Percentiles rank a stretch among this genome's conserved stretches.
phyloP scores from a whole-genome alignment of 1,140 invertebrate species.

The Zaprionus nigranus region DNA sequence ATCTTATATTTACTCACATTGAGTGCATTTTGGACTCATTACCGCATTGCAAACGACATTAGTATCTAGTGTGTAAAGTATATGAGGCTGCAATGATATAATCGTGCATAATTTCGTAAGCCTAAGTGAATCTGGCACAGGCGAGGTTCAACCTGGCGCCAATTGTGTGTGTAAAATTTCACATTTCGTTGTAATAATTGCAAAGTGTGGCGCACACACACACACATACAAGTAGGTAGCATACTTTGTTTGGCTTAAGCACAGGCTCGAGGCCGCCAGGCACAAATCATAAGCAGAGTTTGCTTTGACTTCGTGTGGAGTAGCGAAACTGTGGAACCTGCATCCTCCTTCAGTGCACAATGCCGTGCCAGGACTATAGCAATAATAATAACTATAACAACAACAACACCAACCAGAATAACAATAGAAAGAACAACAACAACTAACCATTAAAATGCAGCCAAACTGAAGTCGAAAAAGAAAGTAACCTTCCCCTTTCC shows the following conservation, averaged over 20 bases:
- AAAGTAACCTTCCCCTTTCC: neutral
- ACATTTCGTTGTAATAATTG: constrained; percentile 25
- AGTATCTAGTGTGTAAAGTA: neutral
- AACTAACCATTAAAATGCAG: constrained; percentile 58
- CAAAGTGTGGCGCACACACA: constrained; percentile 11
- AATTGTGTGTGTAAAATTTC: constrained; percentile 25
- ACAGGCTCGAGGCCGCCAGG: constrained; percentile 8
- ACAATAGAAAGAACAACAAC: constrained; percentile 42
- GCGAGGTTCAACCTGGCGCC: constrained; percentile 17
- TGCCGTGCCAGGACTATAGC: constrained; percentile 55
- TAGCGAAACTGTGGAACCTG: too few species aligned
- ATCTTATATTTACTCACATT: neutral
- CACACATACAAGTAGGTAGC: neutral
- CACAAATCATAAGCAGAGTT: constrained; percentile 19
- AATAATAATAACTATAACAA: constrained; percentile 30
- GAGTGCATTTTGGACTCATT: constrained; percentile 12
- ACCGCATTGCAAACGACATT: neutral
- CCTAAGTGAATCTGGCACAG: neutral
- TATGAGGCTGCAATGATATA: neutral
- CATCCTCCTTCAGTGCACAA: constrained; percentile 65
- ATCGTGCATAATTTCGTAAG: constrained; percentile 3
- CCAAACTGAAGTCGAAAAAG: constrained; percentile 37
- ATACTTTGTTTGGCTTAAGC: constrained; percentile 7
- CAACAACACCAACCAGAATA: constrained; percentile 34
- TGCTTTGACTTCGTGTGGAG: constrained; percentile 4